phyloP scores from a whole-genome alignment of 2,113 vertebrate genomes.

The Piprites chloris region DNA sequence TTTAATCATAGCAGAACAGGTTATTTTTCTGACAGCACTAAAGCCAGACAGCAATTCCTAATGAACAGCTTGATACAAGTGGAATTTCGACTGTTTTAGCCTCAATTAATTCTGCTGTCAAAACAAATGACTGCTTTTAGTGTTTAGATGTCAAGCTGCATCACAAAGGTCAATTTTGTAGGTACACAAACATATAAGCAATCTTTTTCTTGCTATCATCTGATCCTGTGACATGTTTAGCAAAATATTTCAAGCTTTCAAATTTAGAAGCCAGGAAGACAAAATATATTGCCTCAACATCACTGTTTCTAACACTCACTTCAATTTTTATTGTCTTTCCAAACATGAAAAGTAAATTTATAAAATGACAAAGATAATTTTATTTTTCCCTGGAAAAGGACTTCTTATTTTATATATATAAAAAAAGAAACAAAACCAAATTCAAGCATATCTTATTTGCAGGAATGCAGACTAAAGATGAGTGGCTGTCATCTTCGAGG shows the following conservation, averaged over 20 bases:
- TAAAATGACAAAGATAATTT: background rate
- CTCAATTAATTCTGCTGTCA: conserved; percentile 96
- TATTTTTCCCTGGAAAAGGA: background rate
- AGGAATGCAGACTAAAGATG: background rate
- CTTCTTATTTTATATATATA: background rate
- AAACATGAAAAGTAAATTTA: background rate
- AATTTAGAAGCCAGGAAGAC: conserved; percentile 1
- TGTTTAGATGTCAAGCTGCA: conserved; percentile 74
- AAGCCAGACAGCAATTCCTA: conserved; percentile 83
- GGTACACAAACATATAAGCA: conserved; percentile 72
- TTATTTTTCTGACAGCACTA: conserved; percentile 91
- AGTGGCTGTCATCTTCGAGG: background rate
- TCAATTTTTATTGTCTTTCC: background rate
- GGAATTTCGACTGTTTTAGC: conserved; percentile 89
- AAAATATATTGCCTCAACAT: background rate
- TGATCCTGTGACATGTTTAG: conserved; percentile 48
- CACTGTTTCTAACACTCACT: background rate
- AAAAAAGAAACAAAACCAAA: background rate
- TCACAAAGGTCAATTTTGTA: conserved; percentile 82
- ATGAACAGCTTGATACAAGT: conserved; percentile 88
- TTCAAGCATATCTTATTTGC: background rate
- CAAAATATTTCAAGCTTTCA: background rate
- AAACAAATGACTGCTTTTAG: conserved; percentile 88
- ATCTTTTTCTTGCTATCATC: conserved; percentile 64
- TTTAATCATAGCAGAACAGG: conserved; percentile 83